A percentile compares a stretch with the other conserved stretches of the same genome.
phyloP scores from a whole-genome alignment of 2,113 vertebrate genomes.

The Antennarius striatus region DNA sequence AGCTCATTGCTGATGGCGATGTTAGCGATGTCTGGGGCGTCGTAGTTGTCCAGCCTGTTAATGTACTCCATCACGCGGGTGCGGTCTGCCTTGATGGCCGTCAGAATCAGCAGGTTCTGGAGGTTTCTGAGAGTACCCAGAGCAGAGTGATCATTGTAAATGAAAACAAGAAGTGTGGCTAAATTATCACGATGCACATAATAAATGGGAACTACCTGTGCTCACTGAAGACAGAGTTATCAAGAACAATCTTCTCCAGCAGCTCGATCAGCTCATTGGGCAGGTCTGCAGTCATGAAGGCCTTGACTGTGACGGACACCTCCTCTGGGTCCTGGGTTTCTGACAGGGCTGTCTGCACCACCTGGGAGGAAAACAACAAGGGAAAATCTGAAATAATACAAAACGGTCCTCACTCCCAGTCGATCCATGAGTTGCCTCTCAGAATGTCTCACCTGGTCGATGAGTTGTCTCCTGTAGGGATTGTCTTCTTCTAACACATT shows the following conservation, averaged over 20 bases:
- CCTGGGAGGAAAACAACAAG: slow-evolving; percentile 69
- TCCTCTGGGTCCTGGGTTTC: slow-evolving; percentile 94
- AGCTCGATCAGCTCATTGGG: slow-evolving; percentile 92
- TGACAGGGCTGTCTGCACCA: slow-evolving; percentile 91
- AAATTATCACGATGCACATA: background rate
- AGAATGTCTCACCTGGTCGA: slow-evolving; percentile 84
- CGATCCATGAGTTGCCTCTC: background rate
- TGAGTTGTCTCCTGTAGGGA: slow-evolving; percentile 86
- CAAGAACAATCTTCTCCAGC: slow-evolving; percentile 92
- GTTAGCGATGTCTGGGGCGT: slow-evolving; percentile 91
- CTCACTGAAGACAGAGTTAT: slow-evolving; percentile 92
- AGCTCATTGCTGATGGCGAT: slow-evolving; percentile 91
- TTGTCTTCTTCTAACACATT: slow-evolving; percentile 89
- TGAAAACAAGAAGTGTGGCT: background rate
- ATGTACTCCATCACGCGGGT: slow-evolving; percentile 94
- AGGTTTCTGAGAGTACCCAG: slow-evolving; percentile 81
- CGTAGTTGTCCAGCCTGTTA: slow-evolving; percentile 90
- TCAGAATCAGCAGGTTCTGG: slow-evolving; percentile 92
- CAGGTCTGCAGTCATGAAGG: slow-evolving; percentile 92
- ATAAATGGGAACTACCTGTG: slow-evolving; percentile 80
- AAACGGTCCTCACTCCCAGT: background rate
- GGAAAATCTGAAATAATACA: background rate
- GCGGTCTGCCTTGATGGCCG: slow-evolving; percentile 91
- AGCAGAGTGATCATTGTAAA: background rate
- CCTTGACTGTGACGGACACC: slow-evolving; percentile 90